Conservation (phyloP, 2,797 vertebrate genomes). For the Peromyscus aztecus region DNA sequence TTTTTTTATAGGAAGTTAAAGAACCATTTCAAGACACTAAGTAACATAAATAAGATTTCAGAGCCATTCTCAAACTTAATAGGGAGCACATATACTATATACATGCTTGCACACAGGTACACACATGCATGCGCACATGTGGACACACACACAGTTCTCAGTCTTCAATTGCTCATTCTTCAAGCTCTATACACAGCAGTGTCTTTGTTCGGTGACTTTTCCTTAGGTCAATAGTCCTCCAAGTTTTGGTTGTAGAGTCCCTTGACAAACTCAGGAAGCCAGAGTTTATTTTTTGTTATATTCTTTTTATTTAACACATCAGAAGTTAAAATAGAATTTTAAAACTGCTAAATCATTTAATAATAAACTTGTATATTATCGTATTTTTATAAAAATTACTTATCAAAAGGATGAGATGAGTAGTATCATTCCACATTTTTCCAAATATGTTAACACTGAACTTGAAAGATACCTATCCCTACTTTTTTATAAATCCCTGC, state of each 20-base stretch:
- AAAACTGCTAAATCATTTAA: slow-evolving; percentile 44
- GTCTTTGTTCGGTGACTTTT: not conserved
- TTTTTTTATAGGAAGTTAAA: not conserved
- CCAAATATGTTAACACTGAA: not conserved
- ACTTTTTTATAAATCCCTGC: not conserved
- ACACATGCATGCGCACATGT: too few relatives aligned
- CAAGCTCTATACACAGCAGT: not conserved
- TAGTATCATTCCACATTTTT: not conserved
- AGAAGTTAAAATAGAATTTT: slow-evolving; percentile 34
- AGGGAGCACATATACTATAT: not conserved
- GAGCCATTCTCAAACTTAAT: not conserved
- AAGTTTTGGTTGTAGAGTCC: not conserved
- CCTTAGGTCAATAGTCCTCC: not conserved
- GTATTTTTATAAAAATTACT: slow-evolving; percentile 1
- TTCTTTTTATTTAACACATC: not conserved
- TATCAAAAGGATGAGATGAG: not conserved
- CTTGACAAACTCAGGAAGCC: not conserved
- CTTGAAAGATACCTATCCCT: slow-evolving; percentile 51
- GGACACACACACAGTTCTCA: not conserved
- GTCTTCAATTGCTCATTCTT: slow-evolving; percentile 1
- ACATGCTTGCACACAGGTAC: not conserved
- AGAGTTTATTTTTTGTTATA: not conserved
- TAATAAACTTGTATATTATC: slow-evolving; percentile 26
- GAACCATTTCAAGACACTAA: not conserved
- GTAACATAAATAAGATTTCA: slow-evolving; percentile 3